Conservation (phyloP, 2,888 invertebrate genomes). For the Dasysyrphus albostriatus region DNA sequence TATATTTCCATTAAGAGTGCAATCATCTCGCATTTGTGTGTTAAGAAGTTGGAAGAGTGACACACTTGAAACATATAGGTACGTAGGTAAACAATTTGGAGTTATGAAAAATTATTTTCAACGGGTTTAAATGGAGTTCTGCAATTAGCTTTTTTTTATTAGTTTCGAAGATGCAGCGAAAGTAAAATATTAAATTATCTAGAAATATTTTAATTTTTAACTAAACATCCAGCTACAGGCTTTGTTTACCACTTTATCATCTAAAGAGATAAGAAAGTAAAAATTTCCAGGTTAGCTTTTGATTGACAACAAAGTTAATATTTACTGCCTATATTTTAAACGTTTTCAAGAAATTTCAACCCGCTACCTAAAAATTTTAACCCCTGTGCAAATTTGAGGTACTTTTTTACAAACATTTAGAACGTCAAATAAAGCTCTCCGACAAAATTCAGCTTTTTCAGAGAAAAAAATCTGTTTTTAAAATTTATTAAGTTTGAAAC, state of each 20-base stretch:
- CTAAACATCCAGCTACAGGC: no score
- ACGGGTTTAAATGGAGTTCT: not conserved
- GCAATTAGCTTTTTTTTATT: not conserved
- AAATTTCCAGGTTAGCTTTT: not conserved
- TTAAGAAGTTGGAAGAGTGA: constrained; percentile 37
- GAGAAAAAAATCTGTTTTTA: no score
- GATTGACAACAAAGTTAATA: no score
- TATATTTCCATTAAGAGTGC: constrained; percentile 32
- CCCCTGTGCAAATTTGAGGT: no score
- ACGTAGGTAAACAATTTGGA: not conserved
- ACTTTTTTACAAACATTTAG: no score
- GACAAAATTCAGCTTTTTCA: no score
- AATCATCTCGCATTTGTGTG: constrained; percentile 45
- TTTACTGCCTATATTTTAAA: no score
- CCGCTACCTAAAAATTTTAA: no score
- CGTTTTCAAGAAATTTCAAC: no score
- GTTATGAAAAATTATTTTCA: not conserved
- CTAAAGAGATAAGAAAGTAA: not conserved
- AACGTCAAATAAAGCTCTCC: no score
- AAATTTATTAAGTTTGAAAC: no score
- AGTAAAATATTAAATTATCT: constrained; percentile 5
- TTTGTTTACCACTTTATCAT: not conserved
- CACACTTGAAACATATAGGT: constrained; percentile 31
- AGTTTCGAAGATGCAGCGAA: not conserved
- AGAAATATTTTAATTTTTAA: not conserved